These are phyloP conservation scores for Hirtodrosophila alboralis DNA, from an alignment of 2,888 invertebrate genomes.

Conservation along the genomic window DNA sequence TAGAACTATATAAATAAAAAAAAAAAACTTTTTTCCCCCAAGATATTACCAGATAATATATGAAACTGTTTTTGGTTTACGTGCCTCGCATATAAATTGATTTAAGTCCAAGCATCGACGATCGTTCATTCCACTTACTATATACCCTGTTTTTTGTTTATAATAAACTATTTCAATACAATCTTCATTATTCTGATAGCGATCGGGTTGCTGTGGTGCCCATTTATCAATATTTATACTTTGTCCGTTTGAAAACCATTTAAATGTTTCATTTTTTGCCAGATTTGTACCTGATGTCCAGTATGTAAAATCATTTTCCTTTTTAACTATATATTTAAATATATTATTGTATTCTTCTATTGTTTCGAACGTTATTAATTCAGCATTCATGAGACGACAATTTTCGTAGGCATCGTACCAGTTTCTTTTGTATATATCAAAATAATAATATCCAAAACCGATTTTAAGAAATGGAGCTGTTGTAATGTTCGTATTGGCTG, in stretches of 20 bases:
- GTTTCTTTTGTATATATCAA: conserved; percentile 1
- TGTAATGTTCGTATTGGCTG: conserved; percentile 22
- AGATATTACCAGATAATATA: conserved; percentile 19
- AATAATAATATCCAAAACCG: conserved; percentile 19
- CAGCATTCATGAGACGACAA: no score
- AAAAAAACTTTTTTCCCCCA: no score
- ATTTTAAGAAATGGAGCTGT: conserved; percentile 27
- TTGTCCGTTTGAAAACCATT: conserved; percentile 19
- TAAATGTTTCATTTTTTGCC: conserved; percentile 6
- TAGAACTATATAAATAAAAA: no score
- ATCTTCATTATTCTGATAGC: conserved; percentile 5
- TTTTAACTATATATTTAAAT: neutral
- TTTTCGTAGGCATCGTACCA: neutral
- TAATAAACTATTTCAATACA: conserved; percentile 17
- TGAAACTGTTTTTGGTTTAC: conserved; percentile 20
- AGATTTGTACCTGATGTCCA: conserved; percentile 31
- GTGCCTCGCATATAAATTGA: conserved; percentile 18
- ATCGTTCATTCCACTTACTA: conserved; percentile 23
- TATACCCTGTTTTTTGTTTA: neutral
- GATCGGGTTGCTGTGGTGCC: conserved; percentile 22
- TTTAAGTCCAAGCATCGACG: conserved; percentile 3
- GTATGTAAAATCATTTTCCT: conserved; percentile 1
- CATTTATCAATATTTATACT: conserved; percentile 4
- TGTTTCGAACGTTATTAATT: no score
- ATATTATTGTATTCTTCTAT: no score